Conservation (phyloP, 2,797 vertebrate genomes). For the Furcifer pardalis region DNA sequence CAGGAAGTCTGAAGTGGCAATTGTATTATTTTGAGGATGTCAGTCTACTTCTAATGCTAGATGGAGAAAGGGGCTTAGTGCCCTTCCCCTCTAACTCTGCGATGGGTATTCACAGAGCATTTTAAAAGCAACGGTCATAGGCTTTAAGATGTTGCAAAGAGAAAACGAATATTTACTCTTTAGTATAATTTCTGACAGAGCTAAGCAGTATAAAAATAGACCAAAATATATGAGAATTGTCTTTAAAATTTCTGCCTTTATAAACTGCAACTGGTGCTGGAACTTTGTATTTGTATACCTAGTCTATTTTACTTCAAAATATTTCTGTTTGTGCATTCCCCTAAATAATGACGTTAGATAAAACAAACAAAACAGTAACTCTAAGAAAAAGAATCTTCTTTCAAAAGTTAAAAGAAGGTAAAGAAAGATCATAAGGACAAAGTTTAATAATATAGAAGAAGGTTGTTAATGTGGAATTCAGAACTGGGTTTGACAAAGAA, state of each 20-base stretch:
- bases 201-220: slow-evolving; percentile 44
- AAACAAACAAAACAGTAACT: slow-evolving; percentile 29
- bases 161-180: slow-evolving; percentile 30
- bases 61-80: slow-evolving; percentile 47
- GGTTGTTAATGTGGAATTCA: slow-evolving; percentile 82
- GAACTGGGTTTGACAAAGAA: slow-evolving; percentile 78
- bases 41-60: slow-evolving; percentile 54
- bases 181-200: slow-evolving; percentile 20
- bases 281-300: slow-evolving; percentile 38
- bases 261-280: background rate
- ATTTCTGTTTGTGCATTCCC: slow-evolving; percentile 60
- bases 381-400: slow-evolving; percentile 69
- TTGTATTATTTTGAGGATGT: slow-evolving; percentile 47
- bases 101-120: slow-evolving; percentile 43
- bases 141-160: slow-evolving; percentile 37
- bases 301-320: slow-evolving; percentile 38
- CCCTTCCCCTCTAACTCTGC: slow-evolving; percentile 29
- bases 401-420: slow-evolving; percentile 71
- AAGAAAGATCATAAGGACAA: slow-evolving; percentile 79
- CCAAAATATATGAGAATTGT: slow-evolving; percentile 42
- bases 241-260: slow-evolving; percentile 36
- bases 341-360: slow-evolving; percentile 62
- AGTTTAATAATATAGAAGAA: slow-evolving; percentile 79
- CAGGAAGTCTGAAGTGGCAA: slow-evolving; percentile 71
- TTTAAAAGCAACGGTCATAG: background rate